These are phyloP conservation scores for Bombyx mori DNA, from an alignment of 1,140 invertebrate genomes.

Conservation along the genomic window ASM3026992v2 NC_085131.1:10418001-10418500, in stretches of 20 bases:
- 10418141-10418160: conserved; percentile 23
- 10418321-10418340: no score
- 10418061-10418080: conserved; percentile 1
- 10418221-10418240: neutral
- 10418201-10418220: conserved; percentile 15
- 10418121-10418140: conserved; percentile 45
- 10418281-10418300: no score
- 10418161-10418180: conserved; percentile 15
- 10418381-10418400: no score
- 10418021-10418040: neutral
- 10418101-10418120: conserved; percentile 37
- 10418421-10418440: no score
- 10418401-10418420: no score
- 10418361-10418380: no score
- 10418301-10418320: no score
- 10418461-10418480: no score
- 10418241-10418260: conserved; percentile 7
- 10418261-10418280: no score
- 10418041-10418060: conserved; percentile 26
- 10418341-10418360: no score
- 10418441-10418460: no score
- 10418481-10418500: no score
- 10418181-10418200: conserved; percentile 27
- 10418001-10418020: conserved; percentile 19
- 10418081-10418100: conserved; percentile 27